Percentiles rank a stretch among this genome's conserved stretches.
Conservation (phyloP, 1,140 invertebrate genomes). For the Drosophila bipectinata region DNA sequence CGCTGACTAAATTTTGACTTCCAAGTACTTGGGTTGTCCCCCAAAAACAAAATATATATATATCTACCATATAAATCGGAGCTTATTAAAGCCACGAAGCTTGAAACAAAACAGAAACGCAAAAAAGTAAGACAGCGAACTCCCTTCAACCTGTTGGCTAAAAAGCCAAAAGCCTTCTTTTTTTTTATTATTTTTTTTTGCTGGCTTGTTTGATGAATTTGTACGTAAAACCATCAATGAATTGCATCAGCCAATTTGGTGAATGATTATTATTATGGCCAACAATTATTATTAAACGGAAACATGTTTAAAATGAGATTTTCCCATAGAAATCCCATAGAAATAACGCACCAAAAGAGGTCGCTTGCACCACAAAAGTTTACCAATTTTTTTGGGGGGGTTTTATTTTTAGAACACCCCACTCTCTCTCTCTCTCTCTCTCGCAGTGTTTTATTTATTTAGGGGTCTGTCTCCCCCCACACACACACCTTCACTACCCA, state of each 20-base stretch:
- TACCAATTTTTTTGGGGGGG: conserved; percentile 1
- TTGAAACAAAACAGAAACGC: conserved; percentile 24
- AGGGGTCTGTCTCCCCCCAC: neutral
- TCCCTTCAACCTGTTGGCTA: conserved; percentile 27
- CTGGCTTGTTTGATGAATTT: neutral
- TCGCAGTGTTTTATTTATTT: neutral
- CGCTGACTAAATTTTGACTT: conserved; percentile 30
- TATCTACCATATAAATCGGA: neutral
- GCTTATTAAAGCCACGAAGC: conserved; percentile 12
- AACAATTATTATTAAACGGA: neutral
- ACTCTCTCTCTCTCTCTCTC: neutral
- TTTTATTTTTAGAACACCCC: conserved; percentile 26
- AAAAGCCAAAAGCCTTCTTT: neutral
- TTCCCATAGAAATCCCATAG: conserved; percentile 6
- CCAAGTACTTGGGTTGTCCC: conserved; percentile 43
- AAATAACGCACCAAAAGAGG: conserved; percentile 1
- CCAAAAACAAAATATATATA: conserved; percentile 15
- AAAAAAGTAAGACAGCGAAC: conserved; percentile 41
- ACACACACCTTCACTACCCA: neutral
- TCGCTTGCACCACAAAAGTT: conserved; percentile 10
- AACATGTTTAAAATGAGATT: neutral
- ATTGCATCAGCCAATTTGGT: conserved; percentile 66
- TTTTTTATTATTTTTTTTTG: neutral
- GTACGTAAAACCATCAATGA: conserved; percentile 54
- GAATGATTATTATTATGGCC: neutral